Evolutionary conservation across 2,113 vertebrate species (phyloP), one percentile per base, ranked within the genome.

Genomic region (Elgaria multicarinata): DNA sequence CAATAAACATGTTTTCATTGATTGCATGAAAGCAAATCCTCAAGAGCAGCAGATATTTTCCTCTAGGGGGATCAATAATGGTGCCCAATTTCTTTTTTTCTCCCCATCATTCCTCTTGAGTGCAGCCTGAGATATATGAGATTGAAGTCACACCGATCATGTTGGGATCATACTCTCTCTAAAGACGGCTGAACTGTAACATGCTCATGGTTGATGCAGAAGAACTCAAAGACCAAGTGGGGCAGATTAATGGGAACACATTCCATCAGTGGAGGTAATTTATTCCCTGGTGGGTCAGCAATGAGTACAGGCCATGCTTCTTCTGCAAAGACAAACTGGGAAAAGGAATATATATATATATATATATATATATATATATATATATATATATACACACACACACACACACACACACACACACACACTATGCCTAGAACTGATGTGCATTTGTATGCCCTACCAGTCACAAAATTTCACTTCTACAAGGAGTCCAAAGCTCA

Each of bases 1-100:
- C 85, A 91, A 95, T 96, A 97, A 96, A 95, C 81, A 88, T 83
- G 85, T 93, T 95, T 90, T 86, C 93, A 96, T 93, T 93, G 95
- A 96, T 92, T 94, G 79, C 90, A 92, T 90, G 87, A 91, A 94
- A 95, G 87, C 81, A 93, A 62, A 90, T 79, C 85, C 79, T 91
- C 88, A 83, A 13, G 89, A 92, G 58, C 0, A 91, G 90, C 46
- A 86, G 81, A 78, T 90, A 91, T 87, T 91, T 75, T 86, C 50
- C 90, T 93, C 88, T 82, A 33, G 50, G 26, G 58, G 86, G 85
- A 96, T 91, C 66, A 0, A 95, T 86, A 90, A 26, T 1, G 13
- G 77, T 87, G 83, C 50, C 26, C 84, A 89, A 85, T 64, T 66
- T 87, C 79, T 89, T 69, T 74, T n/a, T 75, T 14, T 1, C 44